Percentiles rank a stretch among this genome's conserved stretches.
These are phyloP conservation scores for Furcula furcula DNA, from an alignment of 2,888 invertebrate genomes.

Conservation along the genomic window DNA sequence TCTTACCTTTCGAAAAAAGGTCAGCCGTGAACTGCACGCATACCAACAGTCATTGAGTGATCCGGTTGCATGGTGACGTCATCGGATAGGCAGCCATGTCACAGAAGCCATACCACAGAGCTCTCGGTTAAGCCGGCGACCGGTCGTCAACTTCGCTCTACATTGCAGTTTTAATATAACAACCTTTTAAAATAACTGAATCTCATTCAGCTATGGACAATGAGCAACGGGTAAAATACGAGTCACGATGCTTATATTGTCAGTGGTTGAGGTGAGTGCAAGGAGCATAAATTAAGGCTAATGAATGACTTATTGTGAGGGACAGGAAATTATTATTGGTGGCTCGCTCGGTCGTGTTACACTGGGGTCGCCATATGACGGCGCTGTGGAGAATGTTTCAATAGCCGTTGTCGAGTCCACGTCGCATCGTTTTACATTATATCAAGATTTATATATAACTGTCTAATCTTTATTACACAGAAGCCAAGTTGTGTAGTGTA, in stretches of 20 bases:
- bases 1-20: conserved; percentile 30
- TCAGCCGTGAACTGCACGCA: conserved; percentile 32
- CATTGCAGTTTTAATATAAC: conserved; percentile 51
- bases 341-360: conserved; percentile 52
- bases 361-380: conserved; percentile 40
- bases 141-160: conserved; percentile 40
- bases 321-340: conserved; percentile 78
- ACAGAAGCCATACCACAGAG: conserved; percentile 63
- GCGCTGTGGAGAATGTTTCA: conserved; percentile 8
- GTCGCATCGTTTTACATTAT: too few relatives aligned
- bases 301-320: conserved; percentile 77
- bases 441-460: too few relatives aligned
- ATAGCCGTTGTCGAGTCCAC: neutral
- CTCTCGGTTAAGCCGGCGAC: conserved; percentile 41
- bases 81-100: conserved; percentile 66
- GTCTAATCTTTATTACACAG: too few relatives aligned
- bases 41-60: conserved; percentile 56
- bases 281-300: conserved; percentile 78
- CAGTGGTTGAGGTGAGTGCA: conserved; percentile 62
- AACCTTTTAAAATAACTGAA: conserved; percentile 25
- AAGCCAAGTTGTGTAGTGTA: too few relatives aligned
- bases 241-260: conserved; percentile 42
- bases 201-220: conserved; percentile 37
- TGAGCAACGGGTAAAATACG: conserved; percentile 25
- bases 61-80: conserved; percentile 64